Evolutionary conservation across 2,888 invertebrate genomes (phyloP).

Genomic region (Pilophorus perplexus): DNA sequence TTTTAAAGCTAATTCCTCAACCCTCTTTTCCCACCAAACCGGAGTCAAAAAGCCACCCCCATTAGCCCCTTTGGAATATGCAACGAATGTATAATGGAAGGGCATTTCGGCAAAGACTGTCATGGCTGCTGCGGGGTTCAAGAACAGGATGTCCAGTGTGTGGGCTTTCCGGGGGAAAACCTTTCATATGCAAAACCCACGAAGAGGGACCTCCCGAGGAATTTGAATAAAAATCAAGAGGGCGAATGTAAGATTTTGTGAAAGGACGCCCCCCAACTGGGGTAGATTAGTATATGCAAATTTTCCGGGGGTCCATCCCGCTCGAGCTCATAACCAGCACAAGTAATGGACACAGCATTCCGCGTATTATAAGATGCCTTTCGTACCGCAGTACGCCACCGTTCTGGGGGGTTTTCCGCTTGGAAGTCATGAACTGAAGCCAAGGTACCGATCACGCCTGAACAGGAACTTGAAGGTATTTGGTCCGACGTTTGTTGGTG

Average conservation of each 20-base stretch:
- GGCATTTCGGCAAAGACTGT: no score
- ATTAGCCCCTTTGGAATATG: slow-evolving; percentile 40
- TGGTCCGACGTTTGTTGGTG: no score
- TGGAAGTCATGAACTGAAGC: no score
- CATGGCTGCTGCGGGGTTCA: no score
- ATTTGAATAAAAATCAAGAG: slow-evolving; percentile 37
- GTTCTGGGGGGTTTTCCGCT: slow-evolving; percentile 8
- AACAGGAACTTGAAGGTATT: no score
- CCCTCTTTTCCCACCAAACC: slow-evolving; percentile 6
- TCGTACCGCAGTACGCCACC: not conserved
- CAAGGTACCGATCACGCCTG: no score
- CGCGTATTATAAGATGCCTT: slow-evolving; percentile 6
- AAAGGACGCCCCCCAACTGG: not conserved
- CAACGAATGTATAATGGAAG: slow-evolving; percentile 40
- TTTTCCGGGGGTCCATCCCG: not conserved
- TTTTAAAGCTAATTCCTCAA: slow-evolving; percentile 35
- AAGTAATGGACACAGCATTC: slow-evolving; percentile 6
- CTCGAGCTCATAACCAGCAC: slow-evolving; percentile 23
- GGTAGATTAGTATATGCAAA: slow-evolving; percentile 31
- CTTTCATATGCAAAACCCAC: slow-evolving; percentile 32
- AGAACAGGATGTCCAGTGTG: slow-evolving; percentile 33
- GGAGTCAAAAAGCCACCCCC: slow-evolving; percentile 37
- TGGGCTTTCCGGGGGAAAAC: slow-evolving; percentile 6
- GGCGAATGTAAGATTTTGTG: slow-evolving; percentile 35
- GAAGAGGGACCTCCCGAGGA: not conserved